Evolutionary conservation across 2,113 vertebrate species (phyloP), one percentile per base, ranked within the genome.

Genomic region (Pyrgilauda ruficollis): DNA sequence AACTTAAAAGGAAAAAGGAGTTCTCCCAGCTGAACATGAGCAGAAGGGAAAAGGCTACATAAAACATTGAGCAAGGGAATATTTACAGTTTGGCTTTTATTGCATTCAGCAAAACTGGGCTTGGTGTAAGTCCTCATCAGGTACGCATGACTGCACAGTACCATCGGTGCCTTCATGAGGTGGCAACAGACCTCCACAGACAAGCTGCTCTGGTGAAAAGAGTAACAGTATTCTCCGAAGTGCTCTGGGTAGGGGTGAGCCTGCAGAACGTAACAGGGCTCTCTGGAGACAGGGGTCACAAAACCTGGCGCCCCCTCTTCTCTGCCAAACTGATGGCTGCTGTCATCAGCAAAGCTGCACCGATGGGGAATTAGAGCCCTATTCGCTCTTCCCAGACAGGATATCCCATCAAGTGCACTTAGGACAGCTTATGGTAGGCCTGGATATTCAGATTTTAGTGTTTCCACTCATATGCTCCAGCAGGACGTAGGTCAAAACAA

Each of bases 351-450:
- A 53, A 39, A 64, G 53, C 37, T 67, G 52, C 24, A 43, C 18
- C 0, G 0, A 37, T 5, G 15, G 37, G n/a, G 41, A 85, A 58
- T 6, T 12, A 39, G 20, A 63, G 17, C 11, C 37, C 23, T 43
- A 67, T 46, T 3, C 49, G 47, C 53, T 73, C 27, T 55, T 52
- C 41, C 33, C 22, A 68, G 33, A 47, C 22, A 47, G 33, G 13
- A 39, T 7, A 80, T 18, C 8, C 20, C 50, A 75, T 15, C 16
- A 72, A 81, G 5, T 3, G 8, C 33, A 58, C 7, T 52, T 22
- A 50, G 53, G 33, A 72, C 35, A 81, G 67, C 15, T 47, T 50
- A 43, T 17, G 8, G 16, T 15, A 76, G 44, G 79, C 41, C 37
- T n/a, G 15, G 16, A 87, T 80, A 58, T 81, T 58, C 31, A 75